Conservation (phyloP, 1,140 invertebrate species). For the Formica selysi region DNA sequence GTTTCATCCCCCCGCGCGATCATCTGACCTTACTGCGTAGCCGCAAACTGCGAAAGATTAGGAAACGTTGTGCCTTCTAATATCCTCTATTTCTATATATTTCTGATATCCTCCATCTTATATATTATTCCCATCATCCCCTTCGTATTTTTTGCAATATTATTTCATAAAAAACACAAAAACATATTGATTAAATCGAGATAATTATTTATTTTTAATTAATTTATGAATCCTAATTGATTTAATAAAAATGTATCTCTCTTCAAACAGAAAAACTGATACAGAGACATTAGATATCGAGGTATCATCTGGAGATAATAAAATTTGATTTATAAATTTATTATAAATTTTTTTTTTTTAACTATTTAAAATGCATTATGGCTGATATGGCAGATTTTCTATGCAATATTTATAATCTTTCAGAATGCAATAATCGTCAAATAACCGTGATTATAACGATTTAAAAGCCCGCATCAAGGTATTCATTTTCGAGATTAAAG, state of each 20-base stretch:
- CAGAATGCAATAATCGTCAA: background rate
- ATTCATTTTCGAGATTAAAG: constrained; percentile 36
- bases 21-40: constrained; percentile 57
- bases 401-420: background rate
- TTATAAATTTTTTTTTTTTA: background rate
- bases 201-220: background rate
- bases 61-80: constrained; percentile 2
- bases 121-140: background rate
- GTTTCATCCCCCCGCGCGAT: constrained; percentile 66
- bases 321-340: background rate
- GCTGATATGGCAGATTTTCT: background rate
- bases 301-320: background rate
- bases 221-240: background rate
- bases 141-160: background rate
- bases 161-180: background rate
- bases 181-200: background rate
- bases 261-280: background rate
- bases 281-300: background rate
- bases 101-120: no score
- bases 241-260: background rate
- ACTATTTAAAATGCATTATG: background rate
- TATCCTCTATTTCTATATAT: constrained; percentile 4
- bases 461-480: constrained; percentile 1
- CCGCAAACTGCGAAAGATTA: constrained; percentile 67
- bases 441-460: background rate